Evolutionary conservation across 2,888 invertebrate species (phyloP).

Genomic region (Tipula unca): DNA sequence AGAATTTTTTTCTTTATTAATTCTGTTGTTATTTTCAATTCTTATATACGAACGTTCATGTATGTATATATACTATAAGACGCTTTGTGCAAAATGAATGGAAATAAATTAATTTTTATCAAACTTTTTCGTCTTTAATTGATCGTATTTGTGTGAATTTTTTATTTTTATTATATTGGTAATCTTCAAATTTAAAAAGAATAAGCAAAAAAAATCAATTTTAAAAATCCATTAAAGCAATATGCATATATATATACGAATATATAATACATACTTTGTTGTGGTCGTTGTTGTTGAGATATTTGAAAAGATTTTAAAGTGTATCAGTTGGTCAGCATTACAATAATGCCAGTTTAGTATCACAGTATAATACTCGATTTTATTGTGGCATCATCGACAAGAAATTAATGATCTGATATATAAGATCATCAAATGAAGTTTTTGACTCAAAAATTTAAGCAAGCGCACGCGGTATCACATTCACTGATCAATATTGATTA

Average conservation of each 20-base stretch:
- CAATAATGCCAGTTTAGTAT: too few relatives aligned
- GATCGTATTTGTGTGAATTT: constrained; percentile 1
- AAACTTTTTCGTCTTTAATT: background rate
- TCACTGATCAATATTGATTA: too few relatives aligned
- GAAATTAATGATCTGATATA: too few relatives aligned
- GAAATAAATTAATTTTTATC: background rate
- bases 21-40: background rate
- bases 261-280: background rate
- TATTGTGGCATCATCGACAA: too few relatives aligned
- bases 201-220: background rate
- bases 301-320: background rate
- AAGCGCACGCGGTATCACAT: too few relatives aligned
- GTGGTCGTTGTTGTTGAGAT: background rate
- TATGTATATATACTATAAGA: too few relatives aligned
- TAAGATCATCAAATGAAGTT: too few relatives aligned
- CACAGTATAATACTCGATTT: too few relatives aligned
- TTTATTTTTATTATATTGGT: background rate
- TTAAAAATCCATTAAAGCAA: background rate
- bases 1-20: background rate
- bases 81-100: background rate
- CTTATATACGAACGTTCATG: background rate
- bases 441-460: too few relatives aligned
- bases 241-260: background rate
- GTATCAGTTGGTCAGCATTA: background rate
- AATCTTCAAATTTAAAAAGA: background rate